Evolutionary conservation across 2,888 invertebrate species (phyloP).

Genomic region (Conchocele bisecta): DNA sequence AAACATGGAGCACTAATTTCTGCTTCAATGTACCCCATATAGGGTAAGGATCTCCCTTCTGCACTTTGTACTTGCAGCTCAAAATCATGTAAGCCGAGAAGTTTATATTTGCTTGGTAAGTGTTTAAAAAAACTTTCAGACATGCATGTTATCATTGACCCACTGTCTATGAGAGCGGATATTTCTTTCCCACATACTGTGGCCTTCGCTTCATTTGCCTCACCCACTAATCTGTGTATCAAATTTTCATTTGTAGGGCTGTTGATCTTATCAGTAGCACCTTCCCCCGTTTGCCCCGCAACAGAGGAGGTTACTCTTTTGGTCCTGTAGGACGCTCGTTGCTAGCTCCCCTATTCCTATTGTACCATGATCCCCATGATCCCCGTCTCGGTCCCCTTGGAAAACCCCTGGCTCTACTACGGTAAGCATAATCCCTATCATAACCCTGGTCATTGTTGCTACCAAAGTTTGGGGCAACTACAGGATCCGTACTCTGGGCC

Average conservation of each 20-base stretch:
- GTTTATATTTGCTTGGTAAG: not conserved
- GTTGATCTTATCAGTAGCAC: not conserved
- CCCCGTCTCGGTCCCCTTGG: not conserved
- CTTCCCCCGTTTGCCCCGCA: conserved; percentile 12
- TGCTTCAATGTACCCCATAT: not conserved
- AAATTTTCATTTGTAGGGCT: not conserved
- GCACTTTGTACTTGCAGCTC: conserved; percentile 1
- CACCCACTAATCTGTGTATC: not conserved
- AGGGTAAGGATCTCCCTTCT: not conserved
- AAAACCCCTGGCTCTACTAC: not conserved
- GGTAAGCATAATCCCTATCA: not conserved
- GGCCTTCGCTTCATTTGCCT: not conserved
- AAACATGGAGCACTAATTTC: not conserved
- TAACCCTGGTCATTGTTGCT: no score
- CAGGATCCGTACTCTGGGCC: no score
- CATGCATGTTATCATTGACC: conserved; percentile 8
- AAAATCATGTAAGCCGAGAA: not conserved
- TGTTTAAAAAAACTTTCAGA: conserved; percentile 6
- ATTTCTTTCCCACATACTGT: conserved; percentile 1
- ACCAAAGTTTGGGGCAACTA: no score
- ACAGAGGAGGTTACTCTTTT: conserved; percentile 11
- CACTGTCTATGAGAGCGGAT: not conserved
- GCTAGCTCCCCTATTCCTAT: not conserved
- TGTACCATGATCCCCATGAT: not conserved
- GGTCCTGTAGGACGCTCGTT: not conserved